phyloP scores from a whole-genome alignment of 1,140 invertebrate genomes.

The Drosophila parabipectinata region DNA sequence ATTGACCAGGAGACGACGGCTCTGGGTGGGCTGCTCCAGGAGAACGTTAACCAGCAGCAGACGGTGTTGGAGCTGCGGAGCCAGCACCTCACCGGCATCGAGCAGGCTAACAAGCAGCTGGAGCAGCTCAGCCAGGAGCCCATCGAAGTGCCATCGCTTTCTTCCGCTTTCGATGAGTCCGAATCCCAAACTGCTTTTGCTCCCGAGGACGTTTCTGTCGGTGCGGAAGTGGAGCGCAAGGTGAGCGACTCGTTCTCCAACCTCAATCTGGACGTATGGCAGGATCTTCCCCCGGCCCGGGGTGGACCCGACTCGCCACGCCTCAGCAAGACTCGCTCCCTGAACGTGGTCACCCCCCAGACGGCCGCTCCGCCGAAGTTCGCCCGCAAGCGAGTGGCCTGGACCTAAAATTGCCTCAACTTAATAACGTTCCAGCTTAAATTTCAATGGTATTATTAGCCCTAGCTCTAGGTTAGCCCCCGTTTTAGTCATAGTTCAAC shows the following conservation, averaged over 20 bases:
- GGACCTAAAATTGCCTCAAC: slow-evolving; percentile 46
- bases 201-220: not conserved
- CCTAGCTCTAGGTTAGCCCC: slow-evolving; percentile 11
- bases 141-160: not conserved
- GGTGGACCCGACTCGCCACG: slow-evolving; percentile 43
- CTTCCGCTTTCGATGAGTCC: not conserved
- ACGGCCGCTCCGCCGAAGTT: slow-evolving; percentile 67
- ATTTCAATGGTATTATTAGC: slow-evolving; percentile 57
- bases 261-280: slow-evolving; percentile 75
- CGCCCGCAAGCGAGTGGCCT: slow-evolving; percentile 75
- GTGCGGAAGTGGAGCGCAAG: slow-evolving; percentile 34
- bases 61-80: slow-evolving; percentile 81
- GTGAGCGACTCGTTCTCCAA: slow-evolving; percentile 65
- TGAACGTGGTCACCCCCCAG: slow-evolving; percentile 67
- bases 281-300: slow-evolving; percentile 56
- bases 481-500: slow-evolving; percentile 42
- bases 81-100: slow-evolving; percentile 81
- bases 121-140: slow-evolving; percentile 75
- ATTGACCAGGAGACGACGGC: slow-evolving; percentile 54
- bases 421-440: slow-evolving; percentile 34
- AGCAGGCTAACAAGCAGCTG: slow-evolving; percentile 84
- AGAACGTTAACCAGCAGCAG: slow-evolving; percentile 81
- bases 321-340: slow-evolving; percentile 57
- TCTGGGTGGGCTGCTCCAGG: slow-evolving; percentile 60
- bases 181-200: not conserved